phyloP scores from a whole-genome alignment of 2,797 vertebrate species.

The Antrozous pallidus region DNA sequence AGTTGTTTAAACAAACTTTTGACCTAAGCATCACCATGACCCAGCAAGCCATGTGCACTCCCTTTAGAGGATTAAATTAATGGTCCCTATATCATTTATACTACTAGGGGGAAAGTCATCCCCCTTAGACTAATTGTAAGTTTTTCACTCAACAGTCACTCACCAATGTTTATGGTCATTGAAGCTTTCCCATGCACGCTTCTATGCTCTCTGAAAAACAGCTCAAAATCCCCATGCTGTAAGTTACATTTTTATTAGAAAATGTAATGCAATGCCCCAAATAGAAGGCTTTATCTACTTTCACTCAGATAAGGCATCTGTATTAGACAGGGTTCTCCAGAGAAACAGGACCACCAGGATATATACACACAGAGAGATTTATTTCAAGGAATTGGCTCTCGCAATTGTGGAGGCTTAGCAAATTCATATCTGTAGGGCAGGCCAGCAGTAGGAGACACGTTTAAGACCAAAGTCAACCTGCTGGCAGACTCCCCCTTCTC shows the following conservation, averaged over 20 bases:
- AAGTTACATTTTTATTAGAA: slow-evolving; percentile 28
- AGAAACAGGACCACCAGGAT: not conserved
- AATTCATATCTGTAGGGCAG: not conserved
- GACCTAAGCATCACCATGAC: not conserved
- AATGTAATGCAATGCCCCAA: slow-evolving; percentile 7
- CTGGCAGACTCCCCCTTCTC: not conserved
- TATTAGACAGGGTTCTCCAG: not conserved
- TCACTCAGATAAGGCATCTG: not conserved
- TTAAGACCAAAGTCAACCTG: not conserved
- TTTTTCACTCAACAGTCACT: not conserved
- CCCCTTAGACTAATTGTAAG: slow-evolving; percentile 24
- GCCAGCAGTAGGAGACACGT: not conserved
- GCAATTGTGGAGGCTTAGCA: not conserved
- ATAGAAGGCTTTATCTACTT: slow-evolving; percentile 39
- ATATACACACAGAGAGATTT: not conserved
- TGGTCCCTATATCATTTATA: not conserved
- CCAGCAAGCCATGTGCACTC: not conserved
- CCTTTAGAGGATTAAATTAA: slow-evolving; percentile 24
- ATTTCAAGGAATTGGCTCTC: not conserved
- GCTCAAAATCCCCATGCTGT: not conserved
- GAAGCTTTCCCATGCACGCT: not conserved
- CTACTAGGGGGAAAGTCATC: not conserved
- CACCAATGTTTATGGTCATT: not conserved
- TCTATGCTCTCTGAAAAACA: not conserved
- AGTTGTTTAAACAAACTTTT: not conserved